These are phyloP conservation scores for Strix occidentalis DNA, from an alignment of 2,797 vertebrate species.

Conservation along the genomic window DNA sequence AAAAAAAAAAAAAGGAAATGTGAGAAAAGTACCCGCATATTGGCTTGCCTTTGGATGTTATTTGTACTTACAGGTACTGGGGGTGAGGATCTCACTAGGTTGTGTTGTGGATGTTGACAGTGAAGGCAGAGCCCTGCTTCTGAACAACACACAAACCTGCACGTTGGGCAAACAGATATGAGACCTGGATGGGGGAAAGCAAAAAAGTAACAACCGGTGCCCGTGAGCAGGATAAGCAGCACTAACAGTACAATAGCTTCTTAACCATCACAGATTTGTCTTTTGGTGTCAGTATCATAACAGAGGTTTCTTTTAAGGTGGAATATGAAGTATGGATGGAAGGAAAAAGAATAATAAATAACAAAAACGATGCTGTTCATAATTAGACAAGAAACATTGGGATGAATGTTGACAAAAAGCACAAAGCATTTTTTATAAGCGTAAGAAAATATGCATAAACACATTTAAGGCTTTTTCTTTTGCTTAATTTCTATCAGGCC, in stretches of 20 bases:
- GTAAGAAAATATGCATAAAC: neutral
- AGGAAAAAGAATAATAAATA: neutral
- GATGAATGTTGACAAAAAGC: neutral
- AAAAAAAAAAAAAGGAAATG: neutral
- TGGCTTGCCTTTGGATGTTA: neutral
- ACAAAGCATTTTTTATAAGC: neutral
- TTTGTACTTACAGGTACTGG: neutral
- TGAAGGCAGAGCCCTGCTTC: neutral
- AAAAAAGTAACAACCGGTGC: neutral
- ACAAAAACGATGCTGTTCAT: neutral
- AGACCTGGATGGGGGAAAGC: neutral
- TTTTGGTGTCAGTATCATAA: neutral
- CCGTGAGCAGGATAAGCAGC: neutral
- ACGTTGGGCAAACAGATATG: rapidly evolving
- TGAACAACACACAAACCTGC: neutral
- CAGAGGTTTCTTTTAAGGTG: neutral
- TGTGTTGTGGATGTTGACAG: neutral
- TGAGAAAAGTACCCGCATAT: neutral
- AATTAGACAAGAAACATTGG: neutral
- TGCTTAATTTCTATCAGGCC: neutral
- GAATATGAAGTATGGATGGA: neutral
- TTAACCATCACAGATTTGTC: neutral
- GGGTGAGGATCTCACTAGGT: rapidly evolving
- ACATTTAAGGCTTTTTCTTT: neutral
- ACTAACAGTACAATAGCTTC: neutral